Percentiles rank a stretch among this genome's conserved stretches.
Conservation (phyloP, 1,140 invertebrate genomes). For the Aphaenogaster floridana region DNA sequence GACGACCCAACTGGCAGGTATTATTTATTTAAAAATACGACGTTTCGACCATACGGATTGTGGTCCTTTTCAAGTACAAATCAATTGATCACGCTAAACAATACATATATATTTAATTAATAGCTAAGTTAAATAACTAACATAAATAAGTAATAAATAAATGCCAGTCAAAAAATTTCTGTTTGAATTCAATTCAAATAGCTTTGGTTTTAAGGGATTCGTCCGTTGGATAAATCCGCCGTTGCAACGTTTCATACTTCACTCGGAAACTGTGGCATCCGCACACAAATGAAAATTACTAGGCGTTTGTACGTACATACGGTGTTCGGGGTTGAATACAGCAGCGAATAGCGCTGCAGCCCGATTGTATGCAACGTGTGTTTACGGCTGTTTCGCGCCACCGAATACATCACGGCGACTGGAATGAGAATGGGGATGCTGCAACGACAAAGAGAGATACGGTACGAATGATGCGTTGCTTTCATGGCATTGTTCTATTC, state of each 20-base stretch:
- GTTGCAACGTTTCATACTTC: neutral
- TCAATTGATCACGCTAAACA: no score
- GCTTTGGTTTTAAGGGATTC: neutral
- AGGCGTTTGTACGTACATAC: neutral
- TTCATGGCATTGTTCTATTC: neutral
- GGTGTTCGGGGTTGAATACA: slow-evolving; percentile 26
- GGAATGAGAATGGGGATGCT: slow-evolving; percentile 10
- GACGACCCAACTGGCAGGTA: no score
- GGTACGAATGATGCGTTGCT: neutral
- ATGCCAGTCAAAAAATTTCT: neutral
- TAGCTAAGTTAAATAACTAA: neutral
- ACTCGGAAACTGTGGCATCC: neutral
- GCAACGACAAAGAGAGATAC: neutral
- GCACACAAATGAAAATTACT: slow-evolving; percentile 39
- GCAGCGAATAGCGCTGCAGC: slow-evolving; percentile 9
- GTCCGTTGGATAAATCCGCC: slow-evolving; percentile 2
- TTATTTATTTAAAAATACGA: no score
- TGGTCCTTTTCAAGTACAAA: no score
- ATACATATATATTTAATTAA: neutral
- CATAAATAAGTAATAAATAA: slow-evolving; percentile 13
- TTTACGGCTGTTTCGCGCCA: slow-evolving; percentile 37
- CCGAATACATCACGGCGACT: slow-evolving; percentile 32
- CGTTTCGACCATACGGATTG: no score
- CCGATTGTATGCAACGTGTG: slow-evolving; percentile 39
- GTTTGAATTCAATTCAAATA: neutral